Evolutionary conservation across 2,888 invertebrate species (phyloP).

Genomic region (Gisinianus flammeolus): DNA sequence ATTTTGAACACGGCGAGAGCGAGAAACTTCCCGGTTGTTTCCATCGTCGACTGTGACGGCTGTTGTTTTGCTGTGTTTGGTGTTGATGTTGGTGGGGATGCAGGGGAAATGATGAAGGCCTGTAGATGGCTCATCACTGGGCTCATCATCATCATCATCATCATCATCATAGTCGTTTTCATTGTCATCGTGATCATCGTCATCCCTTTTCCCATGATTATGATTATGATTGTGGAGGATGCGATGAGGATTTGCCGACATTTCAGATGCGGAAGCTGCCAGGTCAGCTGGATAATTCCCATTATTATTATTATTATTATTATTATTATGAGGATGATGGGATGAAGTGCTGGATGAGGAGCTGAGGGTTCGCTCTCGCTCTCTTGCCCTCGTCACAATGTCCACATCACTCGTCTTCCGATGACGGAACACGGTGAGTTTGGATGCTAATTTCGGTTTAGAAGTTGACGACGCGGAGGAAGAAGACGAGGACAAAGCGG

Average conservation of each 20-base stretch:
- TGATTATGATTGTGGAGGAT: background rate
- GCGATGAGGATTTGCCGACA: background rate
- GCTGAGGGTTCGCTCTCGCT: background rate
- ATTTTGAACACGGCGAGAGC: background rate
- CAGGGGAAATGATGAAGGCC: too few relatives aligned
- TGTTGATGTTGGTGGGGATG: too few relatives aligned
- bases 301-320: background rate
- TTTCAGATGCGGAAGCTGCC: background rate
- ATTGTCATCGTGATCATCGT: background rate
- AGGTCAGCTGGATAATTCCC: background rate
- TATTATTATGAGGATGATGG: background rate
- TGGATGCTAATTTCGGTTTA: background rate
- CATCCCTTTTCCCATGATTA: background rate
- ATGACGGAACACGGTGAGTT: constrained; percentile 7
- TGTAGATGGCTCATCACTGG: background rate
- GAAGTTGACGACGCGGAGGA: background rate
- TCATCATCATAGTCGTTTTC: background rate
- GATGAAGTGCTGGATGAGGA: background rate
- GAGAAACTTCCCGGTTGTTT: background rate
- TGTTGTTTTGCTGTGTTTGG: background rate
- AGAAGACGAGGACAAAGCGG: background rate
- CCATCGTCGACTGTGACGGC: background rate
- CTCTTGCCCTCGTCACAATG: too few relatives aligned
- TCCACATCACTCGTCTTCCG: background rate
- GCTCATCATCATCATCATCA: background rate